Evolutionary conservation across 2,113 vertebrate genomes (phyloP).

Genomic region (Suncus etruscus): DNA sequence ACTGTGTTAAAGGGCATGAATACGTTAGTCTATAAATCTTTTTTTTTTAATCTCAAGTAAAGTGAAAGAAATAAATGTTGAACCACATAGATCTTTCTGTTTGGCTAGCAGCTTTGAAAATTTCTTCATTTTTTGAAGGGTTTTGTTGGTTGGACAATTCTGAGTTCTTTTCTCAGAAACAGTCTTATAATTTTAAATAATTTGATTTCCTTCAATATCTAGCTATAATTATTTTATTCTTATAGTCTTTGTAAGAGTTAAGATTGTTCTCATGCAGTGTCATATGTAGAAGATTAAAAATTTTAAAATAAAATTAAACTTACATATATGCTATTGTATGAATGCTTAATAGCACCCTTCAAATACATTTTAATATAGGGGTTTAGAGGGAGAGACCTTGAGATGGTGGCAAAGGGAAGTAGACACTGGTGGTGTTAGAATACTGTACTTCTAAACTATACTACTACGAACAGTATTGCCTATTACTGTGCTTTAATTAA

Average conservation of each 20-base stretch:
- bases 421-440: too few relatives aligned
- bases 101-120: not conserved
- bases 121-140: not conserved
- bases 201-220: not conserved
- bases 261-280: too few relatives aligned
- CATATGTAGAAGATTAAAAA: not conserved
- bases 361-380: too few relatives aligned
- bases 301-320: not conserved
- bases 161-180: not conserved
- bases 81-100: not conserved
- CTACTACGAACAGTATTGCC: too few relatives aligned
- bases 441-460: too few relatives aligned
- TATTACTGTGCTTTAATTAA: too few relatives aligned
- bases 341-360: too few relatives aligned
- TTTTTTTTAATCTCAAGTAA: not conserved
- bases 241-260: slow-evolving; percentile 19
- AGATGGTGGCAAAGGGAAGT: too few relatives aligned
- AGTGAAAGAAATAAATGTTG: slow-evolving; percentile 25
- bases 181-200: not conserved
- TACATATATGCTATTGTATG: not conserved
- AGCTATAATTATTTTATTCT: slow-evolving; percentile 2
- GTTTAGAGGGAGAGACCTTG: too few relatives aligned
- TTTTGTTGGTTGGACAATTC: slow-evolving; percentile 22
- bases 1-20: not conserved
- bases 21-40: not conserved